Evolutionary conservation across 1,140 invertebrate genomes (phyloP), one percentile per base, ranked within the genome.

Genomic region (Conopomorpha cramerella): DNA sequence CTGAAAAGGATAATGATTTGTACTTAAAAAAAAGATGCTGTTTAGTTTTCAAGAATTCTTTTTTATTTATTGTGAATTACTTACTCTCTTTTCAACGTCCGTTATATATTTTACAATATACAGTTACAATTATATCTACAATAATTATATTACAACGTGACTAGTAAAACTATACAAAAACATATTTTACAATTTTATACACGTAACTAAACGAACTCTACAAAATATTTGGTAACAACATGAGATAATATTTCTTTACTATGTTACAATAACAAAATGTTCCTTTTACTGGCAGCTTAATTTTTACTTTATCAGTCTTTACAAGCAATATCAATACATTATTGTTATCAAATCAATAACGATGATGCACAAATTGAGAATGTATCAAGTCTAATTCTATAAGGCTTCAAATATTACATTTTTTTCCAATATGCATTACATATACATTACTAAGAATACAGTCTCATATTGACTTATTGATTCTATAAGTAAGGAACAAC

Each of bases 151-250:
- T 71, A 74, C 40, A 46, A 64, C 70, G 67, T 74, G 70, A 74
- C 66, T 71, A 71, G 66, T 67, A 52, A 58, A 58, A 59, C 57
- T 70, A 51, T 51, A 55, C 43, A 51, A 41, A 39, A 49, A 37
- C 41, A 41, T 31, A 40, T 16, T 35, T 25, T 42, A n/a, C n/a
- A n/a, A 30, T 23, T 49, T 38, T 38, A 61, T 55, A 62, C 49
- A 58, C n/a, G n/a, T n/a, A n/a, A n/a, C n/a, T n/a, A n/a, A n/a
- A n/a, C n/a, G n/a, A 46, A 64, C 60, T 68, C 48, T 65, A 74
- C 60, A 73, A 66, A 60, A 68, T 65, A 71, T 74, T 74, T 74
- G 70, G 70, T 74, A 74, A 74, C 70, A 74, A 60, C 64, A 66
- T 67, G 61, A 66, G 18, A 34, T 34, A 29, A 13, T 63, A 61